phyloP scores from a whole-genome alignment of 2,113 vertebrate species.

The Laticauda laticaudata region DNA sequence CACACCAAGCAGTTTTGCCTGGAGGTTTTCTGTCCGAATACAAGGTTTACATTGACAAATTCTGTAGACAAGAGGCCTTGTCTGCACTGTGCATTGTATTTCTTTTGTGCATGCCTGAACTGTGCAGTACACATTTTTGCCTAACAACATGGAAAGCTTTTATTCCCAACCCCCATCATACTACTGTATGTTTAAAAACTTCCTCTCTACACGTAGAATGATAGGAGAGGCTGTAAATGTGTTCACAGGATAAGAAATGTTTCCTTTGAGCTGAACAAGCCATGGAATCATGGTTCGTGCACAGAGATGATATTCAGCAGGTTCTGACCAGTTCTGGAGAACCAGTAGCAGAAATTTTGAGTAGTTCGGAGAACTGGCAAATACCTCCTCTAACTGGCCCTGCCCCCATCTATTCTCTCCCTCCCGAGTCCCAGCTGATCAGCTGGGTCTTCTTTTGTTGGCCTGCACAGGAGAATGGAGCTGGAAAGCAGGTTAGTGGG shows the following conservation, averaged over 20 bases:
- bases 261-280: neutral
- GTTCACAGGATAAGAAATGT: neutral
- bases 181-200: neutral
- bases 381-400: no score
- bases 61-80: neutral
- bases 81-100: neutral
- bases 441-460: no score
- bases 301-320: no score
- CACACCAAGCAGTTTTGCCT: neutral
- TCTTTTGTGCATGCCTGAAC: neutral
- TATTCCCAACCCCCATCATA: neutral
- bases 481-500: no score
- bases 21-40: neutral
- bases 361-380: no score
- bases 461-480: no score
- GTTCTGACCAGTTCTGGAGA: no score
- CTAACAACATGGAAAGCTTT: neutral
- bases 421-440: no score
- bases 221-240: neutral
- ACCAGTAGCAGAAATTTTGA: no score
- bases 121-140: neutral
- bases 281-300: neutral
- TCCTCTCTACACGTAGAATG: neutral
- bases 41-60: neutral
- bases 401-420: no score